Evolutionary conservation across 2,888 invertebrate genomes (phyloP), one percentile per base, ranked within the genome.

Genomic region (Epistrophe grossulariae): DNA sequence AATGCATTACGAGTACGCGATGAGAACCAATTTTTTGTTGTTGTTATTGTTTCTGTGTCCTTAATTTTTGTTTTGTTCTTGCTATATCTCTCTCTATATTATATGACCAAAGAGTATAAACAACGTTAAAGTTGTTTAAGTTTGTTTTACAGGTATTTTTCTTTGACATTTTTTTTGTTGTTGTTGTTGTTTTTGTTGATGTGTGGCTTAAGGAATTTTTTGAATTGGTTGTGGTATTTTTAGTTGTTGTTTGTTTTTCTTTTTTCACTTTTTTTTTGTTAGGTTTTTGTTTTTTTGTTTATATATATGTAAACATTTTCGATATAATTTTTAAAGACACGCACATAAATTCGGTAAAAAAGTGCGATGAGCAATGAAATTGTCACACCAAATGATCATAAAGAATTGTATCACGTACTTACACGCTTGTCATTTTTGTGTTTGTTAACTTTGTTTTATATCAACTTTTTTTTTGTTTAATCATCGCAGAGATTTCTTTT

Each of bases 311-410:
- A 68, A 87, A 79, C 83, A 87, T 87, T 87, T 87, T 66, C 79
- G 68, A 83, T 87, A 87, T 76, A 83, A 83, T 66, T 82, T 82
- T 76, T 83, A 72, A 10, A 71, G 70, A 59, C 74, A 28, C 74
- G 45, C 74, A 70, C 40, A 52, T 57, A 55, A 59, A 66, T 19
- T 52, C 59, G 60, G 45, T 43, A 45, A 71, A 66, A 80, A 77
- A 60, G 83, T 87, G 87, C 64, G 87, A 83, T 79, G 87, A 87
- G 87, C 87, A 87, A 87, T 83, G 87, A 76, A 87, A 87, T 76
- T 87, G 87, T 87, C 87, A 87, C 87, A 83, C 87, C 87, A 83
- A 79, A 83, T 83, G 74, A 83, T 87, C 83, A 79, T 87, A 87
- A 76, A 76, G 79, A 74, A 87, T 87, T 82, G 79, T 73, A 82